A percentile compares a stretch with the other conserved stretches of the same genome.
Evolutionary conservation across 2,888 invertebrate species (phyloP).

Genomic region (Metopia argyrocephala): DNA sequence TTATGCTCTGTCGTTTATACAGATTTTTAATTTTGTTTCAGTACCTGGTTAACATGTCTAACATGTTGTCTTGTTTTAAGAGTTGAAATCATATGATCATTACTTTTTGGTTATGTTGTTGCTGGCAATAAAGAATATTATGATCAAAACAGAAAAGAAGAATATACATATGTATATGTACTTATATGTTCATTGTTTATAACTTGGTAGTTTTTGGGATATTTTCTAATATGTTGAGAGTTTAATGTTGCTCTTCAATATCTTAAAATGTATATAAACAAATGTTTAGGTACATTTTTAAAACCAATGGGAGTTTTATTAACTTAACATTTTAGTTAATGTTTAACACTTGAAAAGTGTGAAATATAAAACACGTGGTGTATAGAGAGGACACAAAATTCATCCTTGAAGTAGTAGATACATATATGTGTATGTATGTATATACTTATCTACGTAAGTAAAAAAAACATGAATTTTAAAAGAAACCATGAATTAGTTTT

Average conservation of each 20-base stretch:
- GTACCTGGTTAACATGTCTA: constrained; percentile 26
- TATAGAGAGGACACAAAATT: no score
- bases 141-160: constrained; percentile 53
- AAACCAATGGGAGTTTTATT: not conserved
- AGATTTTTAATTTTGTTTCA: not conserved
- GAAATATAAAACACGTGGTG: no score
- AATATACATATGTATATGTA: no score
- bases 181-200: no score
- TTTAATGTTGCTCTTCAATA: not conserved
- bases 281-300: not conserved
- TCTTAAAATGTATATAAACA: not conserved
- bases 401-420: no score
- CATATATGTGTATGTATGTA: no score
- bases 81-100: constrained; percentile 41
- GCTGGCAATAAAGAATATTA: constrained; percentile 23
- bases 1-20: constrained; percentile 26
- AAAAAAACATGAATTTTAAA: no score
- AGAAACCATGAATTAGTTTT: no score
- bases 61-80: constrained; percentile 8
- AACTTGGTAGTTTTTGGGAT: not conserved
- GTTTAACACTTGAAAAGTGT: constrained; percentile 1
- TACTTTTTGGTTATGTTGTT: not conserved
- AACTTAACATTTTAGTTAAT: not conserved
- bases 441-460: no score
- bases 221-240: not conserved